Base-by-base conservation (phyloP, 2,797 vertebrate species). In the Gallirallus australis region DNA sequence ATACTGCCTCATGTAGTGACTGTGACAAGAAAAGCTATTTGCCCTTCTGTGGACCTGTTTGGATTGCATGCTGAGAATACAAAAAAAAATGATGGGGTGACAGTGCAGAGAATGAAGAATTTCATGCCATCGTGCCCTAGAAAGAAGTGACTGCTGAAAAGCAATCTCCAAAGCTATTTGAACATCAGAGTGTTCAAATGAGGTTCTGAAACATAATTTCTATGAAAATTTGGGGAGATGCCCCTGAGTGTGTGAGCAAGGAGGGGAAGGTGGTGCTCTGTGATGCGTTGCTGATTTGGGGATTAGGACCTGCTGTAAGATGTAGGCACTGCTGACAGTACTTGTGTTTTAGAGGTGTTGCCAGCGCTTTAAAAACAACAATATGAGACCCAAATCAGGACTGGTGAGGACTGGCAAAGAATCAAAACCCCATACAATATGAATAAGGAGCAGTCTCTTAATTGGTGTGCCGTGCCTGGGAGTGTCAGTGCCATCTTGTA, bases 1-100 rank as follows among this genome's bases (percentile, higher is more conserved):
- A 47, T 71, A 76, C 48, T 54, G 24, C 66, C 13, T 82, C n/a
- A 4, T 21, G n/a, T 93, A 81, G 65, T 86, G 86, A 88, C 45
- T 92, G 64, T 89, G 70, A 90, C 73, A 71, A 79, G 61, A 82
- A 68, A 90, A 86, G 65, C 90, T 92, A 80, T 78, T 88, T 92
- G 79, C 61, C 68, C 47, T 93, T 94, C 64, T 50, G 21, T 71
- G 81, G 73, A 81, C 60, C 53, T 75, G 31, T 78, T 86, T 93
- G 86, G 59, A 84, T 65, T 94, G 65, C 68, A 50, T 79, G 70
- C 66, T 88, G 81, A 81, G 73, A 94, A 86, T 69, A 81, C 20
- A 53, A 91, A 81, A 63, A 35, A 66, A 70, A 69, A 60, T 33
- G 5, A 5, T 6, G 18, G 27, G 5, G 35, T 59, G 59, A 69